Conservation (phyloP, 2,888 invertebrate species). For the Pyrochroa serraticornis region DNA sequence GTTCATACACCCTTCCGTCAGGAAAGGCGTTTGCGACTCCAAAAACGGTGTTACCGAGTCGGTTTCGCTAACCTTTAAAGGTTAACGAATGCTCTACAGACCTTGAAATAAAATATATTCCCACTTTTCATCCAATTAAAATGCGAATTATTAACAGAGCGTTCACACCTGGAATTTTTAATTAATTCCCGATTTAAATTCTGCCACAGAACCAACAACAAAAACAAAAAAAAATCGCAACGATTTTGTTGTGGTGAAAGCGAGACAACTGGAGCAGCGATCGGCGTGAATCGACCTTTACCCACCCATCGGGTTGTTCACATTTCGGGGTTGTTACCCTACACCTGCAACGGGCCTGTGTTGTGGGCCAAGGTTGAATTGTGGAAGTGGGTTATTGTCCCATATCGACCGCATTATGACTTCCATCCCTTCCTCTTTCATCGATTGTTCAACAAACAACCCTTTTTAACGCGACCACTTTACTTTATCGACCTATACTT, state of each 20-base stretch:
- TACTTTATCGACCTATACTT: too few species aligned
- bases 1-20: not conserved
- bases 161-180: constrained; percentile 45
- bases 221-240: constrained; percentile 24
- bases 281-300: too few species aligned
- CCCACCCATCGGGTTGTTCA: constrained; percentile 4
- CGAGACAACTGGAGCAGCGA: constrained; percentile 7
- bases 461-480: too few species aligned
- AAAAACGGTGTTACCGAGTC: not conserved
- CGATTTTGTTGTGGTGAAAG: constrained; percentile 10
- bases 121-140: constrained; percentile 42
- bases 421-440: too few species aligned
- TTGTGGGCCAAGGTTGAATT: constrained; percentile 4
- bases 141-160: constrained; percentile 52
- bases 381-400: constrained; percentile 2
- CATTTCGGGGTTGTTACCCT: constrained; percentile 39
- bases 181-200: constrained; percentile 25
- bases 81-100: constrained; percentile 53
- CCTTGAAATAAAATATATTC: constrained; percentile 49
- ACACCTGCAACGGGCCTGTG: constrained; percentile 41
- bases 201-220: constrained; percentile 6
- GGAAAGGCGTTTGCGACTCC: not conserved
- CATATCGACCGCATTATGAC: too few species aligned
- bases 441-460: not conserved
- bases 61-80: constrained; percentile 57